Evolutionary conservation across 2,888 invertebrate species (phyloP).

Genomic region (Rutpela maculata): DNA sequence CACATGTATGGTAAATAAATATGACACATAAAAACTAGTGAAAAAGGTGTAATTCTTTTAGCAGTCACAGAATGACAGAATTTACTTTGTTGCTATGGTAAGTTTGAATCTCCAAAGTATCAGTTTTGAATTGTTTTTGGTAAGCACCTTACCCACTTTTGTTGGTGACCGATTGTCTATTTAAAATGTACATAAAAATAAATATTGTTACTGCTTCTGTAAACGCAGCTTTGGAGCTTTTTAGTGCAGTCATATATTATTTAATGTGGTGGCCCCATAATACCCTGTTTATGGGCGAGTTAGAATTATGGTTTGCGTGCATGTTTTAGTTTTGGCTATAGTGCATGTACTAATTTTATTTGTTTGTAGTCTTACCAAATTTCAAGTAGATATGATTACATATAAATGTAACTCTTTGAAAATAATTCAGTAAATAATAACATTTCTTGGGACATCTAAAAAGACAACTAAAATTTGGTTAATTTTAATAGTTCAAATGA

Average conservation of each 20-base stretch:
- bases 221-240: slow-evolving; percentile 14
- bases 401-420: background rate
- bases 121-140: background rate
- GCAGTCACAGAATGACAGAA: too few relatives aligned
- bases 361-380: background rate
- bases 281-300: slow-evolving; percentile 57
- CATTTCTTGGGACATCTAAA: slow-evolving; percentile 12
- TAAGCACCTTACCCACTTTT: slow-evolving; percentile 23
- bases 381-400: background rate
- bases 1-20: too few relatives aligned
- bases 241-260: slow-evolving; percentile 18
- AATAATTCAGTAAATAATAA: background rate
- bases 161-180: background rate
- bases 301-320: background rate
- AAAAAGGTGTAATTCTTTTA: too few relatives aligned
- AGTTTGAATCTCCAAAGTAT: too few relatives aligned
- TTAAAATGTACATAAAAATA: background rate
- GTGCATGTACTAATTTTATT: background rate
- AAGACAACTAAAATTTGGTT: background rate
- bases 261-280: slow-evolving; percentile 66
- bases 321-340: background rate
- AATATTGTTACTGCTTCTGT: background rate
- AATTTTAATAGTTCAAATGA: background rate
- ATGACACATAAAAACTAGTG: too few relatives aligned
- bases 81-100: too few relatives aligned